Evolutionary conservation across 2,797 vertebrate species (phyloP).

Genomic region (Falco cherrug): DNA sequence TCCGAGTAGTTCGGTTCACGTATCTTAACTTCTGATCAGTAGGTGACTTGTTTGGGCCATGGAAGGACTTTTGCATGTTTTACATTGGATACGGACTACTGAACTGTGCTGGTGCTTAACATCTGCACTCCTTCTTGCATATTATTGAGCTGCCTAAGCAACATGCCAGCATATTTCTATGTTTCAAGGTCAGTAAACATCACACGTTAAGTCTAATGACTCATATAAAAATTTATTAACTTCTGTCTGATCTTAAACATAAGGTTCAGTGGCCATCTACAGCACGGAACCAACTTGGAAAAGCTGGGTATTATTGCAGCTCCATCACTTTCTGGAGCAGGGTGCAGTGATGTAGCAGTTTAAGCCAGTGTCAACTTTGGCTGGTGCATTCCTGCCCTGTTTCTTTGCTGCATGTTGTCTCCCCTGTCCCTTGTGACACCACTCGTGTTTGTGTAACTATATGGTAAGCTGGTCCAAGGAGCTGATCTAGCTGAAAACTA

Average conservation of each 20-base stretch:
- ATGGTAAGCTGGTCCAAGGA: background rate
- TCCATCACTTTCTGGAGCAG: background rate
- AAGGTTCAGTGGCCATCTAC: background rate
- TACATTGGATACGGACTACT: background rate
- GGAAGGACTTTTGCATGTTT: background rate
- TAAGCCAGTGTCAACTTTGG: rapidly evolving
- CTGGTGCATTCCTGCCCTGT: background rate
- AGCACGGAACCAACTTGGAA: background rate
- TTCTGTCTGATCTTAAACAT: background rate
- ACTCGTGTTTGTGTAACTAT: background rate
- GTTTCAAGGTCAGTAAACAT: background rate
- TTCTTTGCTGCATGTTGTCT: background rate
- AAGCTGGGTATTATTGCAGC: background rate
- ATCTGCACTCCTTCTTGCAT: background rate
- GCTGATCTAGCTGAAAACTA: background rate
- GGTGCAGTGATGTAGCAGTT: background rate
- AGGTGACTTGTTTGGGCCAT: background rate
- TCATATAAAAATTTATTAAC: background rate
- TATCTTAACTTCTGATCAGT: background rate
- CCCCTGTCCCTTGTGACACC: background rate
- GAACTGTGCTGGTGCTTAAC: background rate
- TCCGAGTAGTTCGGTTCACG: background rate
- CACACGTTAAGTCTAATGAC: background rate
- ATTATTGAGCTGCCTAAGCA: background rate
- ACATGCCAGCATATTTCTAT: background rate